A percentile compares a stretch with the other conserved stretches of the same genome.
phyloP scores from a whole-genome alignment of 2,888 invertebrate genomes.

The Lottia gigantea region DNA sequence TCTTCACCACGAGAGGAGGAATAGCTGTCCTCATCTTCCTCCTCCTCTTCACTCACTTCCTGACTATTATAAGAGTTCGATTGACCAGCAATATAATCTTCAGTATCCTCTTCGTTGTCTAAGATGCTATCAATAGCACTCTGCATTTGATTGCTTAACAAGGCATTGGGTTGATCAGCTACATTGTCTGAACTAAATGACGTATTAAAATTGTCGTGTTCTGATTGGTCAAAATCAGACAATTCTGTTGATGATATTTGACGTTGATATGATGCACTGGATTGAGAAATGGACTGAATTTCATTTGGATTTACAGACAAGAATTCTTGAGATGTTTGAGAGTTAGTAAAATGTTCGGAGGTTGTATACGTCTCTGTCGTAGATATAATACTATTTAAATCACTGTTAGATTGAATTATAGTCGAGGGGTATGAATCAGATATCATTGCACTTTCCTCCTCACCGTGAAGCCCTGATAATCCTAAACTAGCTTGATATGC shows the following conservation, averaged over 20 bases:
- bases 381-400: not conserved
- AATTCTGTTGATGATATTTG: slow-evolving; percentile 3
- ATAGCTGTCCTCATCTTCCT: slow-evolving; percentile 65
- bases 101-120: slow-evolving; percentile 11
- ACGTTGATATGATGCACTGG: not conserved
- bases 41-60: slow-evolving; percentile 15
- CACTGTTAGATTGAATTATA: not conserved
- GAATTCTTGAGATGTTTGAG: not conserved
- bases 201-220: slow-evolving; percentile 18
- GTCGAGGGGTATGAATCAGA: not conserved
- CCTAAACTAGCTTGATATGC: not conserved
- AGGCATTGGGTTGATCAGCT: slow-evolving; percentile 25
- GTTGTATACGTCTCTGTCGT: not conserved
- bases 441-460: not conserved
- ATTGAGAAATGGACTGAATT: not conserved
- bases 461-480: not conserved
- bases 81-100: slow-evolving; percentile 16
- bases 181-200: slow-evolving; percentile 26
- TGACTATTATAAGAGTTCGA: slow-evolving; percentile 15
- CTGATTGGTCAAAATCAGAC: not conserved
- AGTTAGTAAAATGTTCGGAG: not conserved
- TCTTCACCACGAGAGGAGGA: too few relatives aligned
- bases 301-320: not conserved
- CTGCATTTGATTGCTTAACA: slow-evolving; percentile 73
- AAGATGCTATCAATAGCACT: slow-evolving; percentile 82